A percentile compares a stretch with the other conserved stretches of the same genome.
Evolutionary conservation across 2,113 vertebrate genomes (phyloP).

Genomic region (Tretioscincus oriximinensis): DNA sequence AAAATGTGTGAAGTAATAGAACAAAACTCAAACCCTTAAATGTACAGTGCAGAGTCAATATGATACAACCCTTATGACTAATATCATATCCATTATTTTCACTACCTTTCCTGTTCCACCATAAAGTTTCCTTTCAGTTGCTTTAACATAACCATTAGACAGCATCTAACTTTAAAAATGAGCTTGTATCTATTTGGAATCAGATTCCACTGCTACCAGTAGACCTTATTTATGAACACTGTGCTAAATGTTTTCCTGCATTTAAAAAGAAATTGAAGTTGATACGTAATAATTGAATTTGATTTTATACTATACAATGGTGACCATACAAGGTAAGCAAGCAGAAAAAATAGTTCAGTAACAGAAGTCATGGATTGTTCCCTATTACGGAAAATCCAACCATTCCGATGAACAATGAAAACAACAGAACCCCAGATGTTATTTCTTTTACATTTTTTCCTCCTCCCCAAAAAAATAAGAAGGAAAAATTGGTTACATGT

Average conservation of each 20-base stretch:
- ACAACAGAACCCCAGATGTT: constrained; percentile 56
- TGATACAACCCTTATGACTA: constrained; percentile 30
- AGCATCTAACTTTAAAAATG: constrained; percentile 8
- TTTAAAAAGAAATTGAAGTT: neutral
- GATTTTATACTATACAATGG: constrained; percentile 21
- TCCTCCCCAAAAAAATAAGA: constrained; percentile 37
- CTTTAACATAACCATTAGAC: constrained; percentile 12
- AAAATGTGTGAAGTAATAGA: constrained; percentile 30
- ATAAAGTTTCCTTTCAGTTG: neutral
- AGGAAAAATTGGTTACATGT: constrained; percentile 32
- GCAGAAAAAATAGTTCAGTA: constrained; percentile 45
- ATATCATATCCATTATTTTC: constrained; percentile 51
- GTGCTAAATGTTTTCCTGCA: constrained; percentile 33
- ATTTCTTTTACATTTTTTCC: constrained; percentile 36
- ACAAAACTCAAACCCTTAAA: constrained; percentile 38
- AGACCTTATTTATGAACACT: neutral
- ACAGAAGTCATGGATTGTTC: constrained; percentile 54
- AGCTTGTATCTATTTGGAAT: neutral
- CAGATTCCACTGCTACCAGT: neutral
- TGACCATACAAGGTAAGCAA: constrained; percentile 53
- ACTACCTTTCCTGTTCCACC: constrained; percentile 38
- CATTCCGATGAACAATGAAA: constrained; percentile 39
- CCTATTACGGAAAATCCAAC: constrained; percentile 63
- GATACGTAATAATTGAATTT: constrained; percentile 52
- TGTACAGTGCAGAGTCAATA: neutral